phyloP scores from a whole-genome alignment of 2,113 vertebrate genomes.

The Syngnathus floridae region DNA sequence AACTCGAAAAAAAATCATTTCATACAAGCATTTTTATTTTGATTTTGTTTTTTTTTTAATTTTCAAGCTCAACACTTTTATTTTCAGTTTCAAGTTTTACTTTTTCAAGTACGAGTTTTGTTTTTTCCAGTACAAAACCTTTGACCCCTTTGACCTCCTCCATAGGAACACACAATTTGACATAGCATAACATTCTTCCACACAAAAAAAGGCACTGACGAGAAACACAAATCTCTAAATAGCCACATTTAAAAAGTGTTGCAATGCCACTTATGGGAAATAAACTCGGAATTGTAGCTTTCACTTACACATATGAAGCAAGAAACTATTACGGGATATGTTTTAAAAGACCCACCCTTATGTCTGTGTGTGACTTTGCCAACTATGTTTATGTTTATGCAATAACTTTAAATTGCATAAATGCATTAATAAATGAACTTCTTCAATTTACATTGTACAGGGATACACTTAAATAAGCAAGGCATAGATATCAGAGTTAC shows the following conservation, averaged over 20 bases:
- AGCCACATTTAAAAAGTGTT: conserved; percentile 35
- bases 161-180: neutral
- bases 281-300: conserved; percentile 4
- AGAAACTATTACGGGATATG: conserved; percentile 28
- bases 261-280: conserved; percentile 38
- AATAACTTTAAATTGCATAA: neutral
- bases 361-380: conserved; percentile 7
- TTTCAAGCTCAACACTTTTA: too few relatives aligned
- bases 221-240: neutral
- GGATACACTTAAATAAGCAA: neutral
- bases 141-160: too few relatives aligned
- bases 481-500: neutral
- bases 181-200: neutral
- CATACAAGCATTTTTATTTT: too few relatives aligned
- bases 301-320: conserved; percentile 31
- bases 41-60: too few relatives aligned
- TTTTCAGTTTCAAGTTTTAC: too few relatives aligned
- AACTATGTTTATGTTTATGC: neutral
- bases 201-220: neutral
- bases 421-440: neutral
- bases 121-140: too few relatives aligned
- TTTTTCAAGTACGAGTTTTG: too few relatives aligned
- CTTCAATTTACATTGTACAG: neutral
- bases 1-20: too few relatives aligned
- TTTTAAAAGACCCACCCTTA: conserved; percentile 21